phyloP scores from a whole-genome alignment of 2,113 vertebrate species.

The Willisornis vidua region DNA sequence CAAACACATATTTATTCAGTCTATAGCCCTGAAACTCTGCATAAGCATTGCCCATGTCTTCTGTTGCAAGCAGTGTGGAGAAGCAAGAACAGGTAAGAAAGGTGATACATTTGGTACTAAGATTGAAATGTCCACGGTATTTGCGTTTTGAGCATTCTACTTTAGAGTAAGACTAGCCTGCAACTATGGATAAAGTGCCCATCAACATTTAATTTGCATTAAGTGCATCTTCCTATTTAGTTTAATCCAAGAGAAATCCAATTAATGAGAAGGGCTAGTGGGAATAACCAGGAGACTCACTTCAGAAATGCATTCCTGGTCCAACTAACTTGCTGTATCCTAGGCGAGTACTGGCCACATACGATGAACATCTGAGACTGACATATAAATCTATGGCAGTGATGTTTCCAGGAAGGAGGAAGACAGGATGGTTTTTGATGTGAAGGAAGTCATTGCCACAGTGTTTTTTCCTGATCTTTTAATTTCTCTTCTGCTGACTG shows the following conservation, averaged over 20 bases:
- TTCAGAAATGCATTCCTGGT: not conserved
- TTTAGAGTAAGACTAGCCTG: not conserved
- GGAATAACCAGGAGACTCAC: not conserved
- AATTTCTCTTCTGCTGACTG: not conserved
- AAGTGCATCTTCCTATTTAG: not conserved
- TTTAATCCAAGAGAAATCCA: not conserved
- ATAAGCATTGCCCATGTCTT: not conserved
- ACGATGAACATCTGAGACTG: not conserved
- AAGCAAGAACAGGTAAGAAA: not conserved
- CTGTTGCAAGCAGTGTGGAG: not conserved
- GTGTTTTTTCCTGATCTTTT: not conserved
- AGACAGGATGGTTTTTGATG: not conserved
- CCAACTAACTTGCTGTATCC: not conserved
- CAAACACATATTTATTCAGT: not conserved
- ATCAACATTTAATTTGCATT: not conserved
- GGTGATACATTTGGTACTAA: not conserved
- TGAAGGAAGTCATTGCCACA: not conserved
- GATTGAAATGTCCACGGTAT: not conserved
- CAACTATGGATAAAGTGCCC: not conserved
- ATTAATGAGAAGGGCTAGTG: not conserved
- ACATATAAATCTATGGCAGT: not conserved
- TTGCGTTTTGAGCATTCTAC: not conserved
- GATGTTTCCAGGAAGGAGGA: not conserved
- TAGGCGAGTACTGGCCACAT: not conserved
- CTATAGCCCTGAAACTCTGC: not conserved